A percentile compares a stretch with the other conserved stretches of the same genome.
Evolutionary conservation across 2,797 vertebrate genomes (phyloP).

Genomic region (Sardinella longiceps): DNA sequence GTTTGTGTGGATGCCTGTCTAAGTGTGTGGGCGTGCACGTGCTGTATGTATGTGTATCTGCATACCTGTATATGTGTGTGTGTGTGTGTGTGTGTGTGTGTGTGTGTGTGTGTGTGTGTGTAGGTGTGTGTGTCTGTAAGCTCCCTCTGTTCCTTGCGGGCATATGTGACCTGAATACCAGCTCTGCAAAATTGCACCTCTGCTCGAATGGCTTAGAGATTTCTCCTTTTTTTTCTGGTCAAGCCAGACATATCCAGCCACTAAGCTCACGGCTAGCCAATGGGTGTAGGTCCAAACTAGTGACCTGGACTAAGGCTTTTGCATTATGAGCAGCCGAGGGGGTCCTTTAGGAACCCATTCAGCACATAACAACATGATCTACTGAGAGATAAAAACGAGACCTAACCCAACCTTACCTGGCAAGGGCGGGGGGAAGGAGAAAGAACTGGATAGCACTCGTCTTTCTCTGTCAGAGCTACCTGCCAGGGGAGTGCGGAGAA

Average conservation of each 20-base stretch:
- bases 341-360: not conserved
- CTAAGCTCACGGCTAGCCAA: not conserved
- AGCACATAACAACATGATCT: not conserved
- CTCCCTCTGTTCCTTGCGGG: not conserved
- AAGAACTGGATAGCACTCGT: constrained; percentile 64
- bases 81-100: not conserved
- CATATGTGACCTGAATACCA: constrained; percentile 22
- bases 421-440: constrained; percentile 49
- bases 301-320: constrained; percentile 3
- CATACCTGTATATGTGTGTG: not conserved
- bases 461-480: constrained; percentile 66
- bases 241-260: not conserved
- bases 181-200: constrained; percentile 10
- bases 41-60: not conserved
- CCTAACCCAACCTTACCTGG: constrained; percentile 56
- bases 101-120: not conserved
- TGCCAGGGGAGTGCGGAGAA: constrained; percentile 43
- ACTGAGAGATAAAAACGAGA: not conserved
- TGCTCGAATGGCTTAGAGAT: not conserved
- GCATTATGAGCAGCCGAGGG: not conserved
- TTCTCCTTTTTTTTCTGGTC: not conserved
- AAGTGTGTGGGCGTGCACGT: not conserved
- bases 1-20: not conserved
- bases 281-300: not conserved
- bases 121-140: not conserved